phyloP scores from a whole-genome alignment of 2,113 vertebrate genomes.

The Corythornis vintsioides region DNA sequence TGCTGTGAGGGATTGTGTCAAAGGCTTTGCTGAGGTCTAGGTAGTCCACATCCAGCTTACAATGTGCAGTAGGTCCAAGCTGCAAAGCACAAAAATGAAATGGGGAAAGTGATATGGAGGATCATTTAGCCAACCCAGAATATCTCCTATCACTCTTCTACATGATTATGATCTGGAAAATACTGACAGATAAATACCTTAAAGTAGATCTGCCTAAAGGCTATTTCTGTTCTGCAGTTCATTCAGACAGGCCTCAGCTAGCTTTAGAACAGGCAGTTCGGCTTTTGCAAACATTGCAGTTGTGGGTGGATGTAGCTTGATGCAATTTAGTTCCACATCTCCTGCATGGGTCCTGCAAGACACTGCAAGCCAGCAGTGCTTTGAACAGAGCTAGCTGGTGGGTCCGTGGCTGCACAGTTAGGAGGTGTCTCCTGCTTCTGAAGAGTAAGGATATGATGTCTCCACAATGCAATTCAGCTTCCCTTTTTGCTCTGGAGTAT shows the following conservation, averaged over 20 bases:
- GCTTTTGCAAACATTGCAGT: neutral
- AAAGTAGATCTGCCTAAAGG: neutral
- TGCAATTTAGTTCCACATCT: neutral
- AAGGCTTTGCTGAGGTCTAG: too few species aligned
- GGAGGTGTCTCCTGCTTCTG: neutral
- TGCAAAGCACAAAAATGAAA: neutral
- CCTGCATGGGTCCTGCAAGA: neutral
- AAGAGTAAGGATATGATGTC: neutral
- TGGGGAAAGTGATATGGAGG: neutral
- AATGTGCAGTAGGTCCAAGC: neutral
- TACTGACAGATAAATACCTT: neutral
- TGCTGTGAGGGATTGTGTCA: too few species aligned
- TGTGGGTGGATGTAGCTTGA: neutral
- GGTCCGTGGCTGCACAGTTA: rapidly evolving
- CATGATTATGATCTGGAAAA: neutral
- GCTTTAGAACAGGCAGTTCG: neutral
- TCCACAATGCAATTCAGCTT: neutral
- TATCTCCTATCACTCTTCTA: neutral
- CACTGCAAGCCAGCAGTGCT: neutral
- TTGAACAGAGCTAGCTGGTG: neutral
- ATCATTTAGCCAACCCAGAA: neutral
- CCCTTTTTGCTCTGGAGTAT: neutral
- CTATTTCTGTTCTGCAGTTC: neutral
- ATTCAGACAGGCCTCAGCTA: neutral
- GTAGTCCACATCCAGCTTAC: neutral